phyloP scores from a whole-genome alignment of 2,888 invertebrate genomes.

The Drosophila acutilabella region DNA sequence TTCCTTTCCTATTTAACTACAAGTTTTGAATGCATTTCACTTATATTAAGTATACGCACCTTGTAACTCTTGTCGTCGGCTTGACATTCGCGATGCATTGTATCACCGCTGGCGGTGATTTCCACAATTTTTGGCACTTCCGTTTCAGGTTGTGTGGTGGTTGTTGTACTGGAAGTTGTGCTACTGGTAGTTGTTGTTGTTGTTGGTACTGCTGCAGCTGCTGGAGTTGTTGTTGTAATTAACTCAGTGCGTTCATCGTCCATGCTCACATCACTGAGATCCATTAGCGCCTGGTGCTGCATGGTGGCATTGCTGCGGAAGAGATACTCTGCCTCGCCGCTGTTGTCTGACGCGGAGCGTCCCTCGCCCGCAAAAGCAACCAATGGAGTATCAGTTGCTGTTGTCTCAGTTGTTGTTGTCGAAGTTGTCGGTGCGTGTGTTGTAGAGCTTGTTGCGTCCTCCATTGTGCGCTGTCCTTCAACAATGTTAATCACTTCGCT shows the following conservation, averaged over 20 bases:
- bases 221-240: slow-evolving; percentile 39
- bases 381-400: slow-evolving; percentile 52
- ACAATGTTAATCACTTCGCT: slow-evolving; percentile 74
- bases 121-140: slow-evolving; percentile 80
- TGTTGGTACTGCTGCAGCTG: slow-evolving; percentile 24
- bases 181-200: slow-evolving; percentile 27
- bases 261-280: slow-evolving; percentile 92
- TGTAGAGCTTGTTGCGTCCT: slow-evolving; percentile 36
- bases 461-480: slow-evolving; percentile 69
- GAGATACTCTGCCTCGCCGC: slow-evolving; percentile 54
- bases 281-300: slow-evolving; percentile 83
- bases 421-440: slow-evolving; percentile 25
- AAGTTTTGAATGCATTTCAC: neutral
- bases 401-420: slow-evolving; percentile 44
- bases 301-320: slow-evolving; percentile 59
- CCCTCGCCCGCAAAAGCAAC: slow-evolving; percentile 78
- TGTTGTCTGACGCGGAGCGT: slow-evolving; percentile 69
- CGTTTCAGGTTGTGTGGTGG: slow-evolving; percentile 60
- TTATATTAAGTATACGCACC: slow-evolving; percentile 79
- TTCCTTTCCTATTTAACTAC: neutral
- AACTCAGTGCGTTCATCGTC: slow-evolving; percentile 85
- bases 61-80: slow-evolving; percentile 86
- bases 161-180: slow-evolving; percentile 45
- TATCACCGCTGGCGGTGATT: slow-evolving; percentile 79
- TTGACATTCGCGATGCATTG: slow-evolving; percentile 84